These are phyloP conservation scores for Saxicola maurus DNA, from an alignment of 2,797 vertebrate genomes.

Conservation along the genomic window DNA sequence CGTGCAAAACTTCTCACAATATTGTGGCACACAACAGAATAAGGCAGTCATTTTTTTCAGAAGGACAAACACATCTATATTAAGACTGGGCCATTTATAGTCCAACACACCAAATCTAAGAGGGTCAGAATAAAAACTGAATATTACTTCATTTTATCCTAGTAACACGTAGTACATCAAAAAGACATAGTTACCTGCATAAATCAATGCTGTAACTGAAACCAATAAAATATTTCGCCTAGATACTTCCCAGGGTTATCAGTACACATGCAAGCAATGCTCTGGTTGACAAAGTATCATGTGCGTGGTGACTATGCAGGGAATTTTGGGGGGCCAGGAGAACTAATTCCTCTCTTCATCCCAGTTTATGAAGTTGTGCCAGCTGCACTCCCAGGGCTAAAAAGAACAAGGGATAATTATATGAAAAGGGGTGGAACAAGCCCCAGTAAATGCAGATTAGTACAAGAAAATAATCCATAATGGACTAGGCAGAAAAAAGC, in stretches of 20 bases:
- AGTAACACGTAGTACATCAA: not conserved
- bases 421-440: not conserved
- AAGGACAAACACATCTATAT: not conserved
- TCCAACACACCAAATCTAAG: not conserved
- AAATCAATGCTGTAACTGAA: not conserved
- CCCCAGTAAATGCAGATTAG: not conserved
- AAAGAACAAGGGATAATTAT: not conserved
- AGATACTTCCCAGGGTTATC: not conserved
- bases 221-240: not conserved
- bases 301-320: not conserved
- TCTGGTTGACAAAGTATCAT: not conserved
- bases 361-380: not conserved
- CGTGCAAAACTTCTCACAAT: not conserved
- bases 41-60: not conserved
- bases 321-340: not conserved
- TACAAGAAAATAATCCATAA: not conserved
- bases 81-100: not conserved
- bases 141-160: not conserved
- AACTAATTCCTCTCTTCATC: not conserved
- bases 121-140: not conserved
- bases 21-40: not conserved
- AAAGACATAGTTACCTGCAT: not conserved
- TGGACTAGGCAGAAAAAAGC: not conserved
- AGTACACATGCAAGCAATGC: not conserved
- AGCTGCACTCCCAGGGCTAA: not conserved